Conservation (phyloP, 2,888 invertebrate genomes). For the Phymatocera aterrima region DNA sequence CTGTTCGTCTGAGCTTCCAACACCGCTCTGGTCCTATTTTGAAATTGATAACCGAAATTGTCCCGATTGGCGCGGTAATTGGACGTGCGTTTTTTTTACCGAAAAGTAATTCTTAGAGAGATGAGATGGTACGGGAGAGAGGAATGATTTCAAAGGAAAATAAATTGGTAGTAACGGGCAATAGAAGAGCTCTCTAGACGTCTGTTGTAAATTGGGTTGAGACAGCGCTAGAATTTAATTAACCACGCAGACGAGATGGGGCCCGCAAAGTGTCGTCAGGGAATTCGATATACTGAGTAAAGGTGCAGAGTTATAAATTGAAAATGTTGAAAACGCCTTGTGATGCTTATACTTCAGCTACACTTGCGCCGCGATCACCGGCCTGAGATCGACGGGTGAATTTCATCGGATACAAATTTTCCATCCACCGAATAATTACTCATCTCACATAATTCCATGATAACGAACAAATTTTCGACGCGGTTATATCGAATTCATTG, state of each 20-base stretch:
- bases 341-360: neutral
- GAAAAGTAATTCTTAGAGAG: neutral
- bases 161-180: slow-evolving; percentile 45
- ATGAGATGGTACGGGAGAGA: neutral
- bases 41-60: too few species aligned
- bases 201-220: slow-evolving; percentile 20
- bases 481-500: too few species aligned
- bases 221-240: slow-evolving; percentile 34
- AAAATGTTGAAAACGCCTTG: neutral
- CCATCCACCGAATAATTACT: too few species aligned
- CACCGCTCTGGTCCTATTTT: too few species aligned
- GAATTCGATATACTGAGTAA: neutral
- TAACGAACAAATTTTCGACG: too few species aligned
- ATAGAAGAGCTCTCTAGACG: slow-evolving; percentile 34
- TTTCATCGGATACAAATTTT: too few species aligned
- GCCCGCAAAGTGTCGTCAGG: slow-evolving; percentile 3
- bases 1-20: too few species aligned
- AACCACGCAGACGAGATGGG: slow-evolving; percentile 26
- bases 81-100: neutral
- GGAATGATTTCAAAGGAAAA: slow-evolving; percentile 18
- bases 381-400: too few species aligned
- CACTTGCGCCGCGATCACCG: neutral
- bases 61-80: too few species aligned
- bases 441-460: too few species aligned
- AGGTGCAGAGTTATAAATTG: slow-evolving; percentile 21